Conservation (phyloP, 2,113 vertebrate genomes). For the Istiophorus platypterus region DNA sequence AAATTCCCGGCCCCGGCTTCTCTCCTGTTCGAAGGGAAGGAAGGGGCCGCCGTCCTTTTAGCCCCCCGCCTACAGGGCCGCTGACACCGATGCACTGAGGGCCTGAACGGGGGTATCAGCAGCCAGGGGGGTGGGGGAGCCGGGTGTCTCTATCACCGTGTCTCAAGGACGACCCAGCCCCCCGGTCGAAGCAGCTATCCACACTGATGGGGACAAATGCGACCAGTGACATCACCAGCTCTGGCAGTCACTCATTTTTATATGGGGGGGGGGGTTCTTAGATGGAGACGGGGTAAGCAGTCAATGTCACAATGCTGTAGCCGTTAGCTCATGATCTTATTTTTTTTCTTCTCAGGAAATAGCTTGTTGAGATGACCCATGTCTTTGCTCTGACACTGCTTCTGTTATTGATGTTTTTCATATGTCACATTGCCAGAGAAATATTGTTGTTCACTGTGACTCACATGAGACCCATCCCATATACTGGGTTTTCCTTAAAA, state of each 20-base stretch:
- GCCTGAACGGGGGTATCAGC: slow-evolving; percentile 45
- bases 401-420: slow-evolving; percentile 50
- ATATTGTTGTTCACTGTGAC: slow-evolving; percentile 40
- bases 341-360: slow-evolving; percentile 31
- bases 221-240: slow-evolving; percentile 82
- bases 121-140: neutral
- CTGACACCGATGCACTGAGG: slow-evolving; percentile 79
- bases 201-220: slow-evolving; percentile 82
- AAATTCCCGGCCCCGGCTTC: slow-evolving; percentile 33
- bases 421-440: slow-evolving; percentile 36
- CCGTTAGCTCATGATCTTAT: slow-evolving; percentile 58
- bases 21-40: slow-evolving; percentile 52
- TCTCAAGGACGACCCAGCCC: slow-evolving; percentile 85
- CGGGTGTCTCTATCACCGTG: slow-evolving; percentile 56
- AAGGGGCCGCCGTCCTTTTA: slow-evolving; percentile 71
- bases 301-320: slow-evolving; percentile 69
- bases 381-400: slow-evolving; percentile 43
- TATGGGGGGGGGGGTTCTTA: slow-evolving; percentile 76
- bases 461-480: slow-evolving; percentile 26
- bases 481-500: slow-evolving; percentile 8
- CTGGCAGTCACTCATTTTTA: slow-evolving; percentile 85
- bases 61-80: slow-evolving; percentile 75
- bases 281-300: slow-evolving; percentile 67
- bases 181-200: slow-evolving; percentile 73
- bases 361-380: slow-evolving; percentile 46